Evolutionary conservation across 2,888 invertebrate genomes (phyloP).

Genomic region (Phaedon cochleariae): DNA sequence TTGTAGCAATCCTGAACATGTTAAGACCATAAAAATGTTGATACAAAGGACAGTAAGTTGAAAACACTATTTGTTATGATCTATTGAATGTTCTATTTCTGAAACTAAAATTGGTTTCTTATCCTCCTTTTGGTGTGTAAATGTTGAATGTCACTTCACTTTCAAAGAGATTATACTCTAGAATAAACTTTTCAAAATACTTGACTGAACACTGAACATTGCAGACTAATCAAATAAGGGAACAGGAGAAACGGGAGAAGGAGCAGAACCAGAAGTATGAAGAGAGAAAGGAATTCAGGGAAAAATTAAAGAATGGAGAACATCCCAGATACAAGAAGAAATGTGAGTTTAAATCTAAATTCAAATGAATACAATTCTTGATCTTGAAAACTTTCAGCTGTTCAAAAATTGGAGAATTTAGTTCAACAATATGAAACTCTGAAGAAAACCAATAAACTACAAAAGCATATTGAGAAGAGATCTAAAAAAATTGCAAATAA

Average conservation of each 20-base stretch:
- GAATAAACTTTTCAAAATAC: too few species aligned
- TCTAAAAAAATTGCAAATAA: constrained; percentile 76
- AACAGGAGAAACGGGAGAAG: constrained; percentile 68
- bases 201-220: too few species aligned
- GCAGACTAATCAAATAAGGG: constrained; percentile 79
- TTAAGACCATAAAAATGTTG: constrained; percentile 73
- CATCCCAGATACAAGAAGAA: constrained; percentile 78
- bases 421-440: constrained; percentile 83
- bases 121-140: too few species aligned
- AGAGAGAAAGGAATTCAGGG: constrained; percentile 67
- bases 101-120: too few species aligned
- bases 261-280: constrained; percentile 65
- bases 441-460: constrained; percentile 79
- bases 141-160: too few species aligned
- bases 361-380: constrained; percentile 27
- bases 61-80: too few species aligned
- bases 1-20: constrained; percentile 70
- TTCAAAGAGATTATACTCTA: too few species aligned
- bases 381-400: constrained; percentile 77
- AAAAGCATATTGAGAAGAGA: constrained; percentile 82
- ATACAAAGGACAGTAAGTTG: constrained; percentile 72
- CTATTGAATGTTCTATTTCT: too few species aligned
- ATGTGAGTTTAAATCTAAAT: constrained; percentile 65
- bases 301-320: constrained; percentile 72
- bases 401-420: constrained; percentile 76